phyloP scores from a whole-genome alignment of 2,888 invertebrate genomes.

The Salticus scenicus region DNA sequence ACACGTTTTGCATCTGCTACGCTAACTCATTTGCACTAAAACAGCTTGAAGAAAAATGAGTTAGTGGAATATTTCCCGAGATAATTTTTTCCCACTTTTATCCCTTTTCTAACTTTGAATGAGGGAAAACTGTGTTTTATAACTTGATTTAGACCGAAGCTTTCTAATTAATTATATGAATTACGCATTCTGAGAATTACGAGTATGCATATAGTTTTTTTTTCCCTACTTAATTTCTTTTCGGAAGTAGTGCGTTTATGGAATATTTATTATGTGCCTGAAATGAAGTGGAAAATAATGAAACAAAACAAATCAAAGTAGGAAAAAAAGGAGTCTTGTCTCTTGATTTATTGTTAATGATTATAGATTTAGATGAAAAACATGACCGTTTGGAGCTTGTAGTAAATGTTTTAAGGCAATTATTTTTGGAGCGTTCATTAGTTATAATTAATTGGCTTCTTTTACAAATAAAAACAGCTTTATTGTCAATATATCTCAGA shows the following conservation, averaged over 20 bases:
- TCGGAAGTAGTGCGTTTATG: constrained; percentile 44
- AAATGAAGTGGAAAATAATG: constrained; percentile 59
- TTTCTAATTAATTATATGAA: constrained; percentile 67
- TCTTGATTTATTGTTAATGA: constrained; percentile 67
- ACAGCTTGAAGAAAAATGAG: constrained; percentile 53
- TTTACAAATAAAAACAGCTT: constrained; percentile 65
- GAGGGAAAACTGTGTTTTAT: constrained; percentile 62
- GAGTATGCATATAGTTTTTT: constrained; percentile 26
- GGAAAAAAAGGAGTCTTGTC: constrained; percentile 28
- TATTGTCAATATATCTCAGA: constrained; percentile 64
- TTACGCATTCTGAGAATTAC: constrained; percentile 50
- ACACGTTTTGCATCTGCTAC: constrained; percentile 43
- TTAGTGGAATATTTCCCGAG: constrained; percentile 42
- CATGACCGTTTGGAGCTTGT: constrained; percentile 51
- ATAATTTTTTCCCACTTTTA: constrained; percentile 42
- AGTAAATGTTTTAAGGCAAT: constrained; percentile 67
- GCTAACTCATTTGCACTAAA: constrained; percentile 56
- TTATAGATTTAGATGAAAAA: constrained; percentile 69
- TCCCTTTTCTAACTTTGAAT: constrained; percentile 38
- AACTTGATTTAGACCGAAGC: constrained; percentile 65
- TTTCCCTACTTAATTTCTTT: constrained; percentile 13
- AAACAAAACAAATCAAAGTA: constrained; percentile 36
- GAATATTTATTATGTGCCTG: constrained; percentile 61
- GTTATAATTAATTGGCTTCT: constrained; percentile 65
- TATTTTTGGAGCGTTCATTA: constrained; percentile 62